Evolutionary conservation across 2,888 invertebrate species (phyloP).

Genomic region (Campoplex capitator): DNA sequence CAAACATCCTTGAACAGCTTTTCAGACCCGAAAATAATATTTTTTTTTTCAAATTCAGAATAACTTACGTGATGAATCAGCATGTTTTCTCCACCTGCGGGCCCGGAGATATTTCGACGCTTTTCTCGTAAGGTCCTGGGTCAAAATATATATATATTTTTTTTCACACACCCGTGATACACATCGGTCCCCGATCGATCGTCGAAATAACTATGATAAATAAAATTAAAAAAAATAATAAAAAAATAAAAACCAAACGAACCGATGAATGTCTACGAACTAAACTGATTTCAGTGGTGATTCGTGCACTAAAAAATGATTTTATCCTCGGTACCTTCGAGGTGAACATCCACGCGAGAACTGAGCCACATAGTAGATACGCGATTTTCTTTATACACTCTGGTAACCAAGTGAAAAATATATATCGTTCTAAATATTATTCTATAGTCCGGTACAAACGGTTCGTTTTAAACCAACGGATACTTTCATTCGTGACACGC

Average conservation of each 20-base stretch:
- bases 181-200: constrained; percentile 26
- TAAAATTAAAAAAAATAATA: background rate
- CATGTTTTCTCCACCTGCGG: constrained; percentile 71
- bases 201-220: background rate
- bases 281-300: background rate
- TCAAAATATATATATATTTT: constrained; percentile 43
- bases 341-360: constrained; percentile 81
- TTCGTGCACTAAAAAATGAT: constrained; percentile 1
- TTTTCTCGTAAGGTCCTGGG: background rate
- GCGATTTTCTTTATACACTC: constrained; percentile 85
- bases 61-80: constrained; percentile 79
- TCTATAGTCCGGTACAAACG: constrained; percentile 76
- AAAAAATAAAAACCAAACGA: background rate
- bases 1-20: background rate
- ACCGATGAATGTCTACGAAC: background rate
- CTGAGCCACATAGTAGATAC: constrained; percentile 84
- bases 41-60: background rate
- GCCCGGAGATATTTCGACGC: background rate
- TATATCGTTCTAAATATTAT: constrained; percentile 85
- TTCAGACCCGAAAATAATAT: background rate
- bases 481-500: constrained; percentile 85
- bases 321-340: constrained; percentile 71
- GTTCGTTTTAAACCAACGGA: constrained; percentile 64
- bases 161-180: constrained; percentile 60
- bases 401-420: constrained; percentile 85